Conservation (phyloP, 2,797 vertebrate species). For the Helarctos malayanus region DNA sequence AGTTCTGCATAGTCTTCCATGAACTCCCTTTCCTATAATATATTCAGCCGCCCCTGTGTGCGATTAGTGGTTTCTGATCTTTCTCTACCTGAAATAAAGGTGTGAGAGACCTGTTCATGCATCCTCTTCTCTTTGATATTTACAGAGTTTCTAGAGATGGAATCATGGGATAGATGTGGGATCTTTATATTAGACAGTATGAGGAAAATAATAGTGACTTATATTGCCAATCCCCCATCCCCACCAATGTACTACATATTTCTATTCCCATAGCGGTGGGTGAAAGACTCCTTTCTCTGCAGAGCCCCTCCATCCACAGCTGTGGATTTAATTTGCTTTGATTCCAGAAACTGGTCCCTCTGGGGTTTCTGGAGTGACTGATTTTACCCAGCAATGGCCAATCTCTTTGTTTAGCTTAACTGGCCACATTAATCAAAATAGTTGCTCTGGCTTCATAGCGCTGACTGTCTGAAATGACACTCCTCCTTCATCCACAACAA, state of each 20-base stretch:
- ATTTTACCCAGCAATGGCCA: conserved; percentile 60
- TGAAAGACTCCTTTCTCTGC: background rate
- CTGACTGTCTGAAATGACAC: background rate
- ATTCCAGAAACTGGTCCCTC: conserved; percentile 68
- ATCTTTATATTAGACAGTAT: background rate
- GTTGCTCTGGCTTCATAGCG: background rate
- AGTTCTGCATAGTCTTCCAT: background rate
- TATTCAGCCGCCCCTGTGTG: rapidly evolving
- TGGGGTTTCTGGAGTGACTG: conserved; percentile 72
- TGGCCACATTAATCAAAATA: conserved; percentile 69
- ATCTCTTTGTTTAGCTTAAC: conserved; percentile 73
- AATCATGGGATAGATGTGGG: background rate
- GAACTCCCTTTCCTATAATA: rapidly evolving
- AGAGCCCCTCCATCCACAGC: background rate
- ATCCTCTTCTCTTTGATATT: background rate
- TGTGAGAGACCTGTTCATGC: rapidly evolving
- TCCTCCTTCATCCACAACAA: background rate
- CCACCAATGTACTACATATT: background rate
- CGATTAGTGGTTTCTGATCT: too few relatives aligned
- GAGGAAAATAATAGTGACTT: background rate
- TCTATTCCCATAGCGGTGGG: background rate
- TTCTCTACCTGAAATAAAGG: background rate
- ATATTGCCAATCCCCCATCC: background rate
- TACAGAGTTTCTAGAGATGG: background rate
- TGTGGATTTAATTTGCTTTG: conserved; percentile 61